Evolutionary conservation across 2,888 invertebrate species (phyloP), one percentile per base, ranked within the genome.

Genomic region (Esperia sulphurella): DNA sequence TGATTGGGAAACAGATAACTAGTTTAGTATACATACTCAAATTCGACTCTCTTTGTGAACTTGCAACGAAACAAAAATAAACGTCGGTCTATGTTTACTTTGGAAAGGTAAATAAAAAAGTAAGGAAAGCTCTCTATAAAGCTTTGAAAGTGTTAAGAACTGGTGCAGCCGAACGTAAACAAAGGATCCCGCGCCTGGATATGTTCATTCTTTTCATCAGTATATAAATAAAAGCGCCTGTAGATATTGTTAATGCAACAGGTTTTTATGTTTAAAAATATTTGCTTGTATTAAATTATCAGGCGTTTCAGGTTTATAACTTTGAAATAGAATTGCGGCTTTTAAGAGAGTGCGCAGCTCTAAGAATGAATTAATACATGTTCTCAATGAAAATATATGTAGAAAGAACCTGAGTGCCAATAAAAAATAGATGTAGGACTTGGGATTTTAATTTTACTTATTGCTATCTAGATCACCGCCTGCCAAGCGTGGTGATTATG

Each of bases 81-180:
- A 7, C 46, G 48, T 35, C 46, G 53, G 39, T 53, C 13, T 31
- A 29, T 13, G 39, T 49, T 63, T 60, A 59, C 50, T 52, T 61
- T 61, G 57, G 48, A 40, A 59, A 63, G 61, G 60, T 55, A 63
- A 67, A 68, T 56, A 65, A 61, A 63, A 54, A 55, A 56, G 57
- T 56, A 65, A 61, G 63, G 53, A 55, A 56, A 56, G 51, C 54
- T 58, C 45, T 51, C 61, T 55, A 59, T 50, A 56, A 61, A 58
- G 54, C 63, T 64, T 60, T 62, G 55, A 54, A 54, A 52, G 59
- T 51, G 56, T 60, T 65, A 62, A 52, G 49, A 51, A 59, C 49
- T 40, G 55, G 54, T 61, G 54, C 59, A 64, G 43, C 53, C 29
- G 45, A 52, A 51, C 29, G 41, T 48, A 57, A 52, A 59, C 53